A percentile compares a stretch with the other conserved stretches of the same genome.
Conservation (phyloP, 1,140 invertebrate genomes). For the Camponotus vicinus region DNA sequence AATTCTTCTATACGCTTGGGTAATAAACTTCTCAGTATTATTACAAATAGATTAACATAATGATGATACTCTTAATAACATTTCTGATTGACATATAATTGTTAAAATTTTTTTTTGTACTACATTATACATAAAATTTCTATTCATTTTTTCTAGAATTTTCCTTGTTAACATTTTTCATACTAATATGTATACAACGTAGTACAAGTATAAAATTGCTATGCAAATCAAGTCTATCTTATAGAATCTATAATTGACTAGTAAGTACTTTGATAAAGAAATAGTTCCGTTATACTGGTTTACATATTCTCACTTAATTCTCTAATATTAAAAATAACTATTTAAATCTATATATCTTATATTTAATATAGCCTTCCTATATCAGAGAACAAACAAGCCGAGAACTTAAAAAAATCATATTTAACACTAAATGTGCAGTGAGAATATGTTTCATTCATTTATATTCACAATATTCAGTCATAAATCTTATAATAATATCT, state of each 20-base stretch:
- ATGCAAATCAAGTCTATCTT: constrained; percentile 33
- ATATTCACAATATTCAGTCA: background rate
- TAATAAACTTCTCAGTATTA: constrained; percentile 80
- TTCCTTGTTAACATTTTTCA: constrained; percentile 12
- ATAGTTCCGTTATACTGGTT: background rate
- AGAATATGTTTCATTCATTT: constrained; percentile 1
- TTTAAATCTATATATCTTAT: background rate
- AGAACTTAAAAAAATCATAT: constrained; percentile 18
- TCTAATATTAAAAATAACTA: background rate
- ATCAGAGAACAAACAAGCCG: background rate
- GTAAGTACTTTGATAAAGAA: constrained; percentile 41
- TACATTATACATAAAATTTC: background rate
- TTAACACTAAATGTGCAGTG: background rate
- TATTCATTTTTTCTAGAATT: background rate
- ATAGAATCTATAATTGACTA: constrained; percentile 59
- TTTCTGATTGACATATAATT: background rate
- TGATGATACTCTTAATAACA: background rate
- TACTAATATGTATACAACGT: constrained; percentile 39
- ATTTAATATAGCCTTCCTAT: background rate
- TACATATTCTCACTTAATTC: background rate
- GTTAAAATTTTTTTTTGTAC: background rate
- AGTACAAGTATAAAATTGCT: constrained; percentile 59
- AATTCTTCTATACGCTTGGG: constrained; percentile 91
- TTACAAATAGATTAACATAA: background rate
- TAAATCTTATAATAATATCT: background rate